These are phyloP conservation scores for Melitaea athalia DNA, from an alignment of 2,888 invertebrate species.

Conservation along the genomic window DNA sequence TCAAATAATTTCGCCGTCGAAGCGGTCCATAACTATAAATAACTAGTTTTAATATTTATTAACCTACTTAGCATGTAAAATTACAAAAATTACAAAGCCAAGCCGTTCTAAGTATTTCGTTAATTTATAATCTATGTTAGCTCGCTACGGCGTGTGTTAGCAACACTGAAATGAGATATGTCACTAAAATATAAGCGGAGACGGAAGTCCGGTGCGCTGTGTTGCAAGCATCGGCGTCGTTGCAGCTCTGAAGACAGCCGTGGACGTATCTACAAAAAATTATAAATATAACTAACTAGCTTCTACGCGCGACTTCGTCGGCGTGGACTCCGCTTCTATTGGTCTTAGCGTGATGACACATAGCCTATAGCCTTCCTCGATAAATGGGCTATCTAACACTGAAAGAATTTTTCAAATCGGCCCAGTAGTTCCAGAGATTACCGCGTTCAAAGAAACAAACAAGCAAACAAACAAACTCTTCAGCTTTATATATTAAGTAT, in stretches of 20 bases:
- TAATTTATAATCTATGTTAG: conserved; percentile 13
- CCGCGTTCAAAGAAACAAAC: too few relatives aligned
- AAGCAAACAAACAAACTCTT: too few relatives aligned
- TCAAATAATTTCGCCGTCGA: background rate
- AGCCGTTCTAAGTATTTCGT: conserved; percentile 1
- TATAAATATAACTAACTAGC: too few relatives aligned
- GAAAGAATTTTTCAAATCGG: too few relatives aligned
- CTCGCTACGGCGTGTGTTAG: conserved; percentile 21
- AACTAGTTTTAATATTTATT: conserved; percentile 7
- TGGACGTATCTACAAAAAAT: conserved; percentile 87
- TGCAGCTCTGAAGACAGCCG: conserved; percentile 97
- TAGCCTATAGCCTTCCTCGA: too few relatives aligned
- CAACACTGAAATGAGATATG: conserved; percentile 29
- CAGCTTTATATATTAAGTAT: too few relatives aligned
- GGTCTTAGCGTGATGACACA: too few relatives aligned
- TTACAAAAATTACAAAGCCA: conserved; percentile 31
- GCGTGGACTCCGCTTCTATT: too few relatives aligned
- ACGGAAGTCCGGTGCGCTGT: conserved; percentile 39
- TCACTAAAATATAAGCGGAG: conserved; percentile 5
- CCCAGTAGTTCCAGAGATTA: too few relatives aligned
- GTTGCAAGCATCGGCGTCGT: conserved; percentile 96
- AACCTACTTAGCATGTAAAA: conserved; percentile 24
- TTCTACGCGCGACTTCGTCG: too few relatives aligned
- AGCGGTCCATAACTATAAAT: background rate
- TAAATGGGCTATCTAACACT: too few relatives aligned